Percentiles rank a stretch among this genome's conserved stretches.
phyloP scores from a whole-genome alignment of 2,888 invertebrate genomes.

The Cenopis cana region DNA sequence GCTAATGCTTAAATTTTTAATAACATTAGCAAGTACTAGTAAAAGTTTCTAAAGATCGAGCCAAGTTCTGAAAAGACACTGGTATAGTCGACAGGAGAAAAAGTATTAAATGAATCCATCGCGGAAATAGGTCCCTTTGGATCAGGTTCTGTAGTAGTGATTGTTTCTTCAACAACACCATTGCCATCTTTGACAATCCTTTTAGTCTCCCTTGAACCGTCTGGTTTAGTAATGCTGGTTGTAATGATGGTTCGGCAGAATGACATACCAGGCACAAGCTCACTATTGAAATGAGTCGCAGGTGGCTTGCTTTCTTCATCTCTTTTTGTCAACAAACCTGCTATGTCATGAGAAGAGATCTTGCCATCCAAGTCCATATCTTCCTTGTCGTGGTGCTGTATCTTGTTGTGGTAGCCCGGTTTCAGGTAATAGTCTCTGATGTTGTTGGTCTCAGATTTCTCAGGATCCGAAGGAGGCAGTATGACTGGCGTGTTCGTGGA shows the following conservation, averaged over 20 bases:
- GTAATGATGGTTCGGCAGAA: constrained; percentile 79
- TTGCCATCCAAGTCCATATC: constrained; percentile 77
- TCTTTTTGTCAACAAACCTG: constrained; percentile 70
- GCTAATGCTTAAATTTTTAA: constrained; percentile 27
- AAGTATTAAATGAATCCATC: constrained; percentile 60
- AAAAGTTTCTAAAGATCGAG: constrained; percentile 70
- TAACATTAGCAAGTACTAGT: constrained; percentile 53
- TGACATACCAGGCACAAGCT: constrained; percentile 67
- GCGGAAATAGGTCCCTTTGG: constrained; percentile 55
- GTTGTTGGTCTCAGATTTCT: constrained; percentile 60
- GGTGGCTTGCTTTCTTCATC: constrained; percentile 54
- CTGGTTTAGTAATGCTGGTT: constrained; percentile 74
- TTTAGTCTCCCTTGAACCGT: constrained; percentile 74
- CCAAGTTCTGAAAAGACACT: constrained; percentile 63
- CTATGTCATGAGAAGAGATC: constrained; percentile 75
- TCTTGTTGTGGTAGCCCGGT: constrained; percentile 68
- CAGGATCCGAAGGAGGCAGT: constrained; percentile 50
- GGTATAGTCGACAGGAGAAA: constrained; percentile 56
- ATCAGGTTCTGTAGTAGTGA: constrained; percentile 59
- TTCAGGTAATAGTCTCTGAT: constrained; percentile 78
- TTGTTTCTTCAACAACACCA: constrained; percentile 73
- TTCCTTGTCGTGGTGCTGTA: constrained; percentile 57
- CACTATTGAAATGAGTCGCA: constrained; percentile 61
- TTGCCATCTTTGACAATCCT: constrained; percentile 76
- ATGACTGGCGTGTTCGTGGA: constrained; percentile 48